These are phyloP conservation scores for Meriones psammophilus DNA, from an alignment of 2,797 vertebrate genomes.

Conservation along the genomic window DNA sequence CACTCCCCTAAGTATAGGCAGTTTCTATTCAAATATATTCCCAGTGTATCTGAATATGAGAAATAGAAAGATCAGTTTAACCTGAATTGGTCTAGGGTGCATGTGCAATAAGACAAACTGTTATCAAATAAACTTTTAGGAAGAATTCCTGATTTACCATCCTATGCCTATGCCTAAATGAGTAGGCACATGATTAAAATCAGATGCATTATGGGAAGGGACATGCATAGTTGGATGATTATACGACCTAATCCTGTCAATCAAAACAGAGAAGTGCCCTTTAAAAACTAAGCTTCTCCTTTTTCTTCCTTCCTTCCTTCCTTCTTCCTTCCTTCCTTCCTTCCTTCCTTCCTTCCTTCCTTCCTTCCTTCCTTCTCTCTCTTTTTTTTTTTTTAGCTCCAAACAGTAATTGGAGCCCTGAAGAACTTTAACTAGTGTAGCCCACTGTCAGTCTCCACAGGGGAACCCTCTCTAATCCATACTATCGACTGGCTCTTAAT, in stretches of 20 bases:
- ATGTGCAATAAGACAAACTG: background rate
- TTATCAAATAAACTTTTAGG: background rate
- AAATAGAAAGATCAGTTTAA: background rate
- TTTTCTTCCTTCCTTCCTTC: background rate
- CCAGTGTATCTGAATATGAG: background rate
- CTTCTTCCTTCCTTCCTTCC: too few relatives aligned
- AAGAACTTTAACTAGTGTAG: background rate
- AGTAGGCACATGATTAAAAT: background rate
- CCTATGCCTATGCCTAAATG: background rate
- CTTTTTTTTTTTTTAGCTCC: background rate
- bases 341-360: too few relatives aligned
- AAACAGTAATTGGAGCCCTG: background rate
- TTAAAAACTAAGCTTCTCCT: background rate
- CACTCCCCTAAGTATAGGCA: background rate
- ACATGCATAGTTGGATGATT: background rate
- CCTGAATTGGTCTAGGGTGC: background rate
- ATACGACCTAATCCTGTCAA: background rate
- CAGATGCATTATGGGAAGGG: background rate
- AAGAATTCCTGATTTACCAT: background rate
- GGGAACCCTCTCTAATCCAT: background rate
- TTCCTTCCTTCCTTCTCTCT: too few relatives aligned
- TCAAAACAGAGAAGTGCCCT: background rate
- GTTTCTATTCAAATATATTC: background rate
- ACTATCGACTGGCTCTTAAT: background rate
- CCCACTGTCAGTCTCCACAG: background rate